These are phyloP conservation scores for Oophaga pumilio DNA, from an alignment of 2,113 vertebrate genomes.

Conservation along the genomic window DNA sequence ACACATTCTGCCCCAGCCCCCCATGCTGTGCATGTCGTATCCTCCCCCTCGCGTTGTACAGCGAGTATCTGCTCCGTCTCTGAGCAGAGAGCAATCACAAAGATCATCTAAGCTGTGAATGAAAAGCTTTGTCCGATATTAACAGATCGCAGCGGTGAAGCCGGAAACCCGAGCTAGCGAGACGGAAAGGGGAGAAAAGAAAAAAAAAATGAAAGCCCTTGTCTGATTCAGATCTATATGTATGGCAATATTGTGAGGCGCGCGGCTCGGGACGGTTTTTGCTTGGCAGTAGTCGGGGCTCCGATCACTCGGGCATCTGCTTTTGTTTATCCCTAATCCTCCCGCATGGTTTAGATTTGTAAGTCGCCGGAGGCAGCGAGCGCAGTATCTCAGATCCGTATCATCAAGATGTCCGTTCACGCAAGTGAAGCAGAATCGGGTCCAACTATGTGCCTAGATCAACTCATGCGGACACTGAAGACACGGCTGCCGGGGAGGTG, in stretches of 20 bases:
- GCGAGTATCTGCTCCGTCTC: neutral
- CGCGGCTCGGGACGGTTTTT: constrained; percentile 21
- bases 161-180: constrained; percentile 34
- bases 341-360: constrained; percentile 45
- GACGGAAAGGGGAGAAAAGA: neutral
- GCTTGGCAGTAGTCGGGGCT: constrained; percentile 20
- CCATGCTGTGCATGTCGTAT: too few species aligned
- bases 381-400: constrained; percentile 47
- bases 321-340: constrained; percentile 52
- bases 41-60: neutral
- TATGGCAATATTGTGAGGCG: constrained; percentile 34
- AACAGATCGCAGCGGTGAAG: constrained; percentile 13
- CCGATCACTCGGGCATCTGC: constrained; percentile 50
- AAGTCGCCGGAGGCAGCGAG: constrained; percentile 41
- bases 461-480: constrained; percentile 21
- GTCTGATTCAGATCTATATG: constrained; percentile 27
- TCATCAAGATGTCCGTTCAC: constrained; percentile 55
- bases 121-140: constrained; percentile 33
- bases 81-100: neutral
- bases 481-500: neutral
- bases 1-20: too few species aligned
- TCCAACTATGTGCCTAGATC: constrained; percentile 51
- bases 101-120: constrained; percentile 25
- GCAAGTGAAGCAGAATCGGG: constrained; percentile 46
- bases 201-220: neutral